Conservation (phyloP, 2,797 vertebrate genomes). For the Anguilla marmorata region DNA sequence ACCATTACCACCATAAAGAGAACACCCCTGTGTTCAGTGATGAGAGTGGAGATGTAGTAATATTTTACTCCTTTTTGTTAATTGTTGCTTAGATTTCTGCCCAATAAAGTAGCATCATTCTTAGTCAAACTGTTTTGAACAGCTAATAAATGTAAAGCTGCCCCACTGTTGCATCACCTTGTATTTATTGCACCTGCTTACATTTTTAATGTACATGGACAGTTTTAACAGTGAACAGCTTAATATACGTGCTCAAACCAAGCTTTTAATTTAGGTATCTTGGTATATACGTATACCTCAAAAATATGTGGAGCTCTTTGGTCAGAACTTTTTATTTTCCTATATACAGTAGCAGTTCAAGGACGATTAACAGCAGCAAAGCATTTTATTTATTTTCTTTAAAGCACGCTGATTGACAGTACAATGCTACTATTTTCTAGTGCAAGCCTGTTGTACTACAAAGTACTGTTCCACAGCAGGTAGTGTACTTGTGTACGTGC, state of each 20-base stretch:
- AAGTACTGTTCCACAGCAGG: not conserved
- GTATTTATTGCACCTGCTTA: not conserved
- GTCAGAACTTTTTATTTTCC: too few species aligned
- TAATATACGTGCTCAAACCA: too few species aligned
- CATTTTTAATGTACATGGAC: not conserved
- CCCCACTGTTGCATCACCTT: not conserved
- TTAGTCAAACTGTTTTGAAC: not conserved
- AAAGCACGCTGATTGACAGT: not conserved
- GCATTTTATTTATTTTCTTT: not conserved
- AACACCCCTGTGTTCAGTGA: not conserved
- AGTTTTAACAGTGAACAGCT: not conserved
- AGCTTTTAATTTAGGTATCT: too few species aligned
- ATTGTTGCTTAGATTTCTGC: not conserved
- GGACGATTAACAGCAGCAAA: not conserved
- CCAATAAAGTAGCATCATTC: not conserved
- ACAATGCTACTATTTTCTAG: not conserved
- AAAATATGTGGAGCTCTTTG: too few species aligned
- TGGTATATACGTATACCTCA: too few species aligned
- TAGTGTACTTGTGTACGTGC: not conserved
- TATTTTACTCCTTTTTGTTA: not conserved
- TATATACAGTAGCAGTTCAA: not conserved
- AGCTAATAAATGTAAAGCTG: not conserved
- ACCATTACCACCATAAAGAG: not conserved
- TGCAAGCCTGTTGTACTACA: not conserved
- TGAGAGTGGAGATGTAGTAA: not conserved